phyloP scores from a whole-genome alignment of 2,888 invertebrate species.

The Drosophila sordidula region DNA sequence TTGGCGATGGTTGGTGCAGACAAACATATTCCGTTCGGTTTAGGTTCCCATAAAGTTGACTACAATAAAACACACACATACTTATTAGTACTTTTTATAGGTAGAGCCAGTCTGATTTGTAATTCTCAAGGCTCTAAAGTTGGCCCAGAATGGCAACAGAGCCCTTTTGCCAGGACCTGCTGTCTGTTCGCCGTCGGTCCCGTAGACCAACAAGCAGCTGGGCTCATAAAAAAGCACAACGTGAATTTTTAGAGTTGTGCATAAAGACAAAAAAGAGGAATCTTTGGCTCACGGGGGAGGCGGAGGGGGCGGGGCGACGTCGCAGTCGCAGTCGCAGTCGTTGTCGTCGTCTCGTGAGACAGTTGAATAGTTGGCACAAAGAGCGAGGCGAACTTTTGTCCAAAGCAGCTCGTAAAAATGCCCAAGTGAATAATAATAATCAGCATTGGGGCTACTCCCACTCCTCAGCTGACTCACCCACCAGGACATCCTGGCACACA shows the following conservation, averaged over 20 bases:
- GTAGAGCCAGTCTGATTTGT: slow-evolving; percentile 76
- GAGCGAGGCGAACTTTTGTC: slow-evolving; percentile 70
- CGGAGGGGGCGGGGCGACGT: not conserved
- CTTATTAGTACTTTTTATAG: slow-evolving; percentile 79
- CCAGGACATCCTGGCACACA: slow-evolving; percentile 16
- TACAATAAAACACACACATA: slow-evolving; percentile 78
- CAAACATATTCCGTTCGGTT: slow-evolving; percentile 32
- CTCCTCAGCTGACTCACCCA: too few relatives aligned
- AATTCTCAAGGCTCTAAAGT: slow-evolving; percentile 76
- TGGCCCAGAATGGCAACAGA: slow-evolving; percentile 35
- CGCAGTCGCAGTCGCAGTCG: slow-evolving; percentile 11
- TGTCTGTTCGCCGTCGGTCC: slow-evolving; percentile 1
- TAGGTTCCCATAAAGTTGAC: slow-evolving; percentile 66
- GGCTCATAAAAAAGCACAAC: slow-evolving; percentile 70
- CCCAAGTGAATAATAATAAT: slow-evolving; percentile 83
- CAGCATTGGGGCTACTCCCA: slow-evolving; percentile 59
- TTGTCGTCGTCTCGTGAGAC: slow-evolving; percentile 50
- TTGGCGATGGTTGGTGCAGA: not conserved
- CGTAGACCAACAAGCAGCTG: slow-evolving; percentile 56
- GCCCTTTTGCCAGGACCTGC: not conserved
- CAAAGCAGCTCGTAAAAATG: slow-evolving; percentile 81
- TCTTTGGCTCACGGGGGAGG: slow-evolving; percentile 8
- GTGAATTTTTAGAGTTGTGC: slow-evolving; percentile 73
- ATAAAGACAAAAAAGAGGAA: slow-evolving; percentile 18
- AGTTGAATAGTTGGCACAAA: slow-evolving; percentile 60